Conservation (phyloP, 2,113 vertebrate species). For the Pseudopipra pipra region DNA sequence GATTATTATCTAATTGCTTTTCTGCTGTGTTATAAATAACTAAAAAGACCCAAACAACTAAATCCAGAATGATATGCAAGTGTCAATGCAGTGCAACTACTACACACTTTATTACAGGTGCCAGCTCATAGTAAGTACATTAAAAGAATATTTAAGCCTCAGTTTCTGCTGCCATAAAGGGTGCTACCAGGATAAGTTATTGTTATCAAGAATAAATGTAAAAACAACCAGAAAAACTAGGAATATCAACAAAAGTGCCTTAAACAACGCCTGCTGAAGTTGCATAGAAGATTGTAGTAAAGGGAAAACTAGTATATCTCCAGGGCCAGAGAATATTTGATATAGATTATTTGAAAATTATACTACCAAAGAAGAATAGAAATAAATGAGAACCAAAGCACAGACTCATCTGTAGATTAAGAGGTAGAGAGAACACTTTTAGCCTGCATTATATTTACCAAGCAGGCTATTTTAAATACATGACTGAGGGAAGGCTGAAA, state of each 20-base stretch:
- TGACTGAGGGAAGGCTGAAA: neutral
- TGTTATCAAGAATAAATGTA: neutral
- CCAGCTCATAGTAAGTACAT: neutral
- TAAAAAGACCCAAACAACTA: neutral
- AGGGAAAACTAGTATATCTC: neutral
- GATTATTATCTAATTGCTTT: constrained; percentile 4
- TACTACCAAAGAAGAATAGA: neutral
- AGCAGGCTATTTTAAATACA: neutral
- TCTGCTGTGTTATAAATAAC: neutral
- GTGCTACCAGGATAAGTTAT: neutral
- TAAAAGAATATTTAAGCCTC: neutral
- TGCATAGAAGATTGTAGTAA: neutral
- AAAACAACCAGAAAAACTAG: neutral
- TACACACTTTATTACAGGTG: neutral
- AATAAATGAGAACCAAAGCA: neutral
- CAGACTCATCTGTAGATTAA: neutral
- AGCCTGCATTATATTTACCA: neutral
- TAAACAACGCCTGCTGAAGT: neutral
- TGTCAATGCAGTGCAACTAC: neutral
- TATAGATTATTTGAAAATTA: neutral
- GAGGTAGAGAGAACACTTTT: neutral
- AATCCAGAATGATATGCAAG: neutral
- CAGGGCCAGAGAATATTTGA: neutral
- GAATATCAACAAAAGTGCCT: neutral
- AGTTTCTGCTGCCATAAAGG: neutral